Evolutionary conservation across 2,113 vertebrate species (phyloP).

Genomic region (Atrichornis clamosus): DNA sequence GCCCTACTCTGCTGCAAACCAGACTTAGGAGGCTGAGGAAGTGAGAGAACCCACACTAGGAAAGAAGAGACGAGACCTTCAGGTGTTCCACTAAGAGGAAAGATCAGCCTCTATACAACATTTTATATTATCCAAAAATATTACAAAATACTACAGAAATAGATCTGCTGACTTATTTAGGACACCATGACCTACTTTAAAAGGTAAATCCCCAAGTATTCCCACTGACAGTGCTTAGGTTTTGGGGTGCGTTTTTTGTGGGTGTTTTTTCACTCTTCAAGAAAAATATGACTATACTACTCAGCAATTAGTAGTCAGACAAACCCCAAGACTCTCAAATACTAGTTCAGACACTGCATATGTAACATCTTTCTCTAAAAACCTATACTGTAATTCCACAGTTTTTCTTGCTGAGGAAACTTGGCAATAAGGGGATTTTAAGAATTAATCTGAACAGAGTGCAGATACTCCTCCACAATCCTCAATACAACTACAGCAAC

Average conservation of each 20-base stretch:
- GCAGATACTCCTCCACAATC: neutral
- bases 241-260: neutral
- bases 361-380: neutral
- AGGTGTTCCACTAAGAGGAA: neutral
- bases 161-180: conserved; percentile 30
- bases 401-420: neutral
- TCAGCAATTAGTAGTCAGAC: neutral
- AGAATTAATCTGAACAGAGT: neutral
- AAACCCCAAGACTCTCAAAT: neutral
- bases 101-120: neutral
- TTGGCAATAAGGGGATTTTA: neutral
- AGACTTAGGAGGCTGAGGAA: neutral
- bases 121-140: neutral
- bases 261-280: neutral
- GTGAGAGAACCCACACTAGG: neutral
- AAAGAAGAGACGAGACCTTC: neutral
- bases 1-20: neutral
- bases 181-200: conserved; percentile 22
- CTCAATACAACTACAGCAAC: neutral
- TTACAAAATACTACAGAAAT: conserved; percentile 33
- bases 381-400: neutral
- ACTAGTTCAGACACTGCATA: neutral
- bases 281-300: neutral
- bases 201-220: neutral
- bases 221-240: neutral